Conservation (phyloP, 2,113 vertebrate genomes). For the Peromyscus californicus region DNA sequence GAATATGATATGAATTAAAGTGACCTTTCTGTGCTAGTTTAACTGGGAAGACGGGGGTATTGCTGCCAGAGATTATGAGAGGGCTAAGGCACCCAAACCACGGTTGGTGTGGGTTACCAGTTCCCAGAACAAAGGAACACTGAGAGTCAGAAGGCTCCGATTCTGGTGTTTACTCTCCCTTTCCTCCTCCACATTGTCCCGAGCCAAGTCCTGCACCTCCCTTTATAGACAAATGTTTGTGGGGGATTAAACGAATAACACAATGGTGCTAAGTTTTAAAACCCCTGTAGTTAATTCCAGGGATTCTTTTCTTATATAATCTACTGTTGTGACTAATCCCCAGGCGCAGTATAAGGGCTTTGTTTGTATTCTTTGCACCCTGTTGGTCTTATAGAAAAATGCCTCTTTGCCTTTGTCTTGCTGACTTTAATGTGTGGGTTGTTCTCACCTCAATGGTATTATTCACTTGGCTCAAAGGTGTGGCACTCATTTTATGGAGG, state of each 20-base stretch:
- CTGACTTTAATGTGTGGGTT: background rate
- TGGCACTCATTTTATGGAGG: background rate
- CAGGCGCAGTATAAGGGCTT: background rate
- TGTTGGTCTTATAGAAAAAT: slow-evolving; percentile 18
- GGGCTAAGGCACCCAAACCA: background rate
- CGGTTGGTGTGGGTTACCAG: background rate
- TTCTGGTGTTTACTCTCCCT: background rate
- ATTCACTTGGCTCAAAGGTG: background rate
- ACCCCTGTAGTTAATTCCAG: slow-evolving; percentile 55
- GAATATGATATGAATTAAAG: background rate
- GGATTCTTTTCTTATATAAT: slow-evolving; percentile 65
- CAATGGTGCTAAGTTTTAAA: slow-evolving; percentile 59
- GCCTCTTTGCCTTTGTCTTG: background rate
- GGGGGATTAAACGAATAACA: slow-evolving; percentile 59
- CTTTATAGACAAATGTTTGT: slow-evolving; percentile 47
- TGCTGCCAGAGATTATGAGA: background rate
- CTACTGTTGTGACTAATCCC: slow-evolving; percentile 57
- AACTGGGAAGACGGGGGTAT: background rate
- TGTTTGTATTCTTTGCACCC: slow-evolving; percentile 8
- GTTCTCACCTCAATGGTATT: background rate
- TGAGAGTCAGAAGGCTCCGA: background rate
- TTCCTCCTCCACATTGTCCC: background rate
- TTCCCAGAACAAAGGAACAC: background rate
- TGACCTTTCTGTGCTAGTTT: background rate
- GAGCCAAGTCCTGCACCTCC: slow-evolving; percentile 5